A percentile compares a stretch with the other conserved stretches of the same genome.
Conservation (phyloP, 2,888 invertebrate genomes). For the Hirudinaria manillensis region DNA sequence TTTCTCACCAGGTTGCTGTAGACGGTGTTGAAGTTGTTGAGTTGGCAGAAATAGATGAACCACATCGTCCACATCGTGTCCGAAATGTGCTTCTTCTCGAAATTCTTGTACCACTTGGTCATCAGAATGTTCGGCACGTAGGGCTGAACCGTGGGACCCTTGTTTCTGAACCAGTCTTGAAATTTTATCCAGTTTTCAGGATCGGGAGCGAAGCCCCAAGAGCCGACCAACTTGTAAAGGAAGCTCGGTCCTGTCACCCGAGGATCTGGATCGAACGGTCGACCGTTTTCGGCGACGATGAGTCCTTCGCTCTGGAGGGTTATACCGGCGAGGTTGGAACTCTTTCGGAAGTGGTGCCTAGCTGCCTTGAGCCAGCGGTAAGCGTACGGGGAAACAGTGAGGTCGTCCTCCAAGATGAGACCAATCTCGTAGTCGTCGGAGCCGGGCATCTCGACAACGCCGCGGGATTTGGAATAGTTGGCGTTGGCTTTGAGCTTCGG, state of each 20-base stretch:
- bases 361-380: conserved; percentile 36
- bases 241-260: conserved; percentile 28
- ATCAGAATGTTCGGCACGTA: conserved; percentile 43
- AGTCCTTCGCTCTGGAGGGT: conserved; percentile 33
- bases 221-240: conserved; percentile 36
- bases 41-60: conserved; percentile 45
- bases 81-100: conserved; percentile 35
- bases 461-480: neutral
- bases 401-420: conserved; percentile 45
- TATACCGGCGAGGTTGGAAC: conserved; percentile 32
- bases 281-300: conserved; percentile 37
- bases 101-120: conserved; percentile 43
- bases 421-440: conserved; percentile 43
- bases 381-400: conserved; percentile 37
- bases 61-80: conserved; percentile 48
- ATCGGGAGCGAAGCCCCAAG: conserved; percentile 39
- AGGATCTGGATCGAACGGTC: conserved; percentile 31
- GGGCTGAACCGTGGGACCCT: conserved; percentile 33
- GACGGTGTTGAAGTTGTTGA: conserved; percentile 40
- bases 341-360: conserved; percentile 8
- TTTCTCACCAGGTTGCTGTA: conserved; percentile 40
- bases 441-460: conserved; percentile 21
- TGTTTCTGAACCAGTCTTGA: conserved; percentile 39
- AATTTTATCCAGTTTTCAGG: conserved; percentile 35
- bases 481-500: conserved; percentile 34